Conservation (phyloP, 2,888 invertebrate species). For the Cordilura impudica region DNA sequence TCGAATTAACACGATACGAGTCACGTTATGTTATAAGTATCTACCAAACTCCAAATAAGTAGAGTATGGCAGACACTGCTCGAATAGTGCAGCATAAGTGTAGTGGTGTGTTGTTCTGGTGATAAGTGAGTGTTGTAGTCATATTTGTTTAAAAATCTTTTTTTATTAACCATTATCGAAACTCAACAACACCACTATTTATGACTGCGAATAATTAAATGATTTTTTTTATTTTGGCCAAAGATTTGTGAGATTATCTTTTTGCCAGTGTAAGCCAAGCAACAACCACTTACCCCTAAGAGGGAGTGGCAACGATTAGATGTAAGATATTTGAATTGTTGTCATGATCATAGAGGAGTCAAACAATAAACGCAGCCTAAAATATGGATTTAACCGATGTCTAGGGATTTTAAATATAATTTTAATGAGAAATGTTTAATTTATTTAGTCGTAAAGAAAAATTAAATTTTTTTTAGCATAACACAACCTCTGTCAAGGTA, state of each 20-base stretch:
- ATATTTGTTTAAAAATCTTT: constrained; percentile 60
- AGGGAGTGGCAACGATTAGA: constrained; percentile 26
- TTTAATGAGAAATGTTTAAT: neutral
- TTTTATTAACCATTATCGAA: constrained; percentile 57
- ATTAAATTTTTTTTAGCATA: too few species aligned
- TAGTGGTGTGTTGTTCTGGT: neutral
- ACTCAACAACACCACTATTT: constrained; percentile 45
- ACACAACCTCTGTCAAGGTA: too few species aligned
- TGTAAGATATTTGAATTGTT: constrained; percentile 5
- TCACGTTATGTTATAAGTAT: constrained; percentile 59
- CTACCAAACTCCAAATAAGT: neutral
- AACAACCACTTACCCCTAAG: neutral
- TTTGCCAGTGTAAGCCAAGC: neutral
- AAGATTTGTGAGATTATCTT: constrained; percentile 19
- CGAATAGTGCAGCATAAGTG: neutral
- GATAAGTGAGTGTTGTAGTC: constrained; percentile 59
- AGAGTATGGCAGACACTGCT: neutral
- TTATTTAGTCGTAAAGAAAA: neutral
- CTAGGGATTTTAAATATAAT: neutral
- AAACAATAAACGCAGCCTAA: neutral
- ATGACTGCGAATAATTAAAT: constrained; percentile 61
- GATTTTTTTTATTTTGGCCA: neutral
- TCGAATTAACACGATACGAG: constrained; percentile 74
- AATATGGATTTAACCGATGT: neutral
- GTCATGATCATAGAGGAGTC: neutral